Evolutionary conservation across 2,888 invertebrate genomes (phyloP), one percentile per base, ranked within the genome.

Genomic region (Cacoxenus indagator): DNA sequence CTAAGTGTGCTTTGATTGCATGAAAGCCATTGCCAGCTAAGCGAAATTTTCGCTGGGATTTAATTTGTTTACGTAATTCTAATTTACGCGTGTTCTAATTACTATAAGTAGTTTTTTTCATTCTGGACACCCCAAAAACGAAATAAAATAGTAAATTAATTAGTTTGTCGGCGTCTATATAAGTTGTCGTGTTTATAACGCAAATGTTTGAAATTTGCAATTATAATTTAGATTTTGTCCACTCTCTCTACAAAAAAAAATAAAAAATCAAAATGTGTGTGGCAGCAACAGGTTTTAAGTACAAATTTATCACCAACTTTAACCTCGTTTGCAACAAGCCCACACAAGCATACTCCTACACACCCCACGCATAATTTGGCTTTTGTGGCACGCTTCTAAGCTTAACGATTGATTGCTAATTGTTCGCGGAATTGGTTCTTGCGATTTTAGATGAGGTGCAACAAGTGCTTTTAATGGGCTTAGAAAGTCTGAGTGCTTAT

Each of bases 71-170:
- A 81, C 81, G 76, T 81, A 80, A 80, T 80, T 82, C 75, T 76
- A 78, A 81, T 80, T 80, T 82, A 72, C 81, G 74, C 75, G 77
- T 77, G 71, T 82, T 82, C 81, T 81, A 82, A 82, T 76, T 74
- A 74, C 77, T 74, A 77, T 77, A 70, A 74, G 74, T 73, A 71
- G 74, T 70, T 69, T 54, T 43, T 57, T 43, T 69, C 24, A 43
- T 61, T n/a, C n/a, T n/a, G n/a, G 9, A 51, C 17, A 0, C 19
- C 19, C 22, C 9, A 19, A 9, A 51, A 51, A 19, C 8, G 9
- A 4, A n/a, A 51, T 19, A n/a, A n/a, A n/a, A n/a, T n/a, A n/a
- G n/a, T n/a, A n/a, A n/a, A 48, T 17, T 17, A 3, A n/a, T 48
- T n/a, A n/a, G 14, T 4, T 14, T 48, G 48, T 5, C 1, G 11